These are phyloP conservation scores for Cephus cinctus DNA, from an alignment of 1,140 invertebrate species.

Conservation along the genomic window DNA sequence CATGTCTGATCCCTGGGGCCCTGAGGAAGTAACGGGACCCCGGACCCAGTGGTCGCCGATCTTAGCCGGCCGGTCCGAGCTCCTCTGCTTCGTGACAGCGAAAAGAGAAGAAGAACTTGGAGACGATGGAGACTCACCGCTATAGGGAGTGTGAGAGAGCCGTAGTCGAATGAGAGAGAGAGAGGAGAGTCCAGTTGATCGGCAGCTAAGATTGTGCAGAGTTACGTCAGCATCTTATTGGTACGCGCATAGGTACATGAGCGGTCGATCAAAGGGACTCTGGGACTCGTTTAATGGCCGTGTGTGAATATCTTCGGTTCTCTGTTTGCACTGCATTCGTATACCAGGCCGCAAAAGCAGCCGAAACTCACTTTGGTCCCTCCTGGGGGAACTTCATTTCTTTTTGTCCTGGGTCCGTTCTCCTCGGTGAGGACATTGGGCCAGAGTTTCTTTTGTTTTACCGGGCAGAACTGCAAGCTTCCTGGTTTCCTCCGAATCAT, in stretches of 20 bases:
- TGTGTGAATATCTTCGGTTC: slow-evolving; percentile 16
- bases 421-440: no score
- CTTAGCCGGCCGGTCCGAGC: slow-evolving; percentile 17
- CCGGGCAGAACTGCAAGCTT: no score
- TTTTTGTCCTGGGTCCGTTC: no score
- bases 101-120: slow-evolving; percentile 24
- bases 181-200: slow-evolving; percentile 31
- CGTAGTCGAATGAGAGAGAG: slow-evolving; percentile 7
- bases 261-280: slow-evolving; percentile 43
- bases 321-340: no score
- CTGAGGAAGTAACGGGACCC: slow-evolving; percentile 36
- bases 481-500: no score
- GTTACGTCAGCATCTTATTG: slow-evolving; percentile 51
- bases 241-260: slow-evolving; percentile 36
- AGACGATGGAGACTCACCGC: slow-evolving; percentile 9
- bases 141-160: slow-evolving; percentile 2
- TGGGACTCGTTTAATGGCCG: slow-evolving; percentile 38
- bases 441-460: no score
- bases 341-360: no score
- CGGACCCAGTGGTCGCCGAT: slow-evolving; percentile 13
- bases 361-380: no score
- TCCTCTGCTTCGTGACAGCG: slow-evolving; percentile 22
- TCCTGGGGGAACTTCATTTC: no score
- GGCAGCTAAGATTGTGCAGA: slow-evolving; percentile 39
- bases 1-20: slow-evolving; percentile 36